Evolutionary conservation across 2,888 invertebrate genomes (phyloP).

Genomic region (Trilocha varians): DNA sequence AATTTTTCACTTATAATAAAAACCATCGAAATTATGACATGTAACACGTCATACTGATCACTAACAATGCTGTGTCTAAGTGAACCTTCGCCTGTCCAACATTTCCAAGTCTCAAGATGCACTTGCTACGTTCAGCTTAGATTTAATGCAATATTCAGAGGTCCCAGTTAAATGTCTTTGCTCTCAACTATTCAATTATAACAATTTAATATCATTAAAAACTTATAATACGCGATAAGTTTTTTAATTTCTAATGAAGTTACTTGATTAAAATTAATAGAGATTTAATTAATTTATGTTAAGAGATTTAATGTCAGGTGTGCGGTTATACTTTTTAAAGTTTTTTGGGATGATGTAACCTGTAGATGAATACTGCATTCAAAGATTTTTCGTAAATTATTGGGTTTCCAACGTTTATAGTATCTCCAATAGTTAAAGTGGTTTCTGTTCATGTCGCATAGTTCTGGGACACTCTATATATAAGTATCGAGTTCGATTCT

Average conservation of each 20-base stretch:
- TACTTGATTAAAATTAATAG: neutral
- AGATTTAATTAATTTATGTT: neutral
- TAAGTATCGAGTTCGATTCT: too few relatives aligned
- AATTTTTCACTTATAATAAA: too few relatives aligned
- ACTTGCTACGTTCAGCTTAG: conserved; percentile 31
- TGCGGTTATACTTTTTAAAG: neutral
- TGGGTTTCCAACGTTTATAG: too few relatives aligned
- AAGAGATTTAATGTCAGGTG: neutral
- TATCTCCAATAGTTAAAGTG: too few relatives aligned
- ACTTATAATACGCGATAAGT: too few relatives aligned
- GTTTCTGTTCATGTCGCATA: too few relatives aligned
- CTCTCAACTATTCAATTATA: neutral
- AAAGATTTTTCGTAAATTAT: too few relatives aligned
- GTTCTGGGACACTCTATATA: too few relatives aligned
- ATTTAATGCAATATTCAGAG: conserved; percentile 37
- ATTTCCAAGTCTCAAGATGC: conserved; percentile 26
- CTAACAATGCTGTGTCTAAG: neutral
- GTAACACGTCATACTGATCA: neutral
- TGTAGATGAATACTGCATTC: too few relatives aligned
- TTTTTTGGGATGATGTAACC: too few relatives aligned
- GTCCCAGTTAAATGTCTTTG: conserved; percentile 17
- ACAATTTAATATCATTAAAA: too few relatives aligned
- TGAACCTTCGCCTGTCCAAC: conserved; percentile 12
- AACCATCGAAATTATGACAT: too few relatives aligned
- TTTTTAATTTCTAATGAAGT: neutral